phyloP scores from a whole-genome alignment of 2,113 vertebrate genomes.

The Actenoides lindsayi region DNA sequence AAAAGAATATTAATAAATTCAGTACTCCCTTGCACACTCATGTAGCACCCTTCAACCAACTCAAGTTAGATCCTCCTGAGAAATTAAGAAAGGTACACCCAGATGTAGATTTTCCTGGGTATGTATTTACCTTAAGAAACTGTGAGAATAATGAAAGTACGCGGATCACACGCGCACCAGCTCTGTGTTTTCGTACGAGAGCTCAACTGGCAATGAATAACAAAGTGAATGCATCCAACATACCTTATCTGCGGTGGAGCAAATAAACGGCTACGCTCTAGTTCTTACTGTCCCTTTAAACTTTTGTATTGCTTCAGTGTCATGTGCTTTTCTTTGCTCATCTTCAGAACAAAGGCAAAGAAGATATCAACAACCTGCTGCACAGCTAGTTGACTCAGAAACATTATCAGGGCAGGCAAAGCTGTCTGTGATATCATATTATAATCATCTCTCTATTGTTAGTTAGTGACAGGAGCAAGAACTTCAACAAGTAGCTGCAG shows the following conservation, averaged over 20 bases:
- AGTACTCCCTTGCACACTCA: background rate
- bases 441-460: background rate
- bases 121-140: background rate
- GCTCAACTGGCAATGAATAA: background rate
- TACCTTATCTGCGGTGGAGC: background rate
- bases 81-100: background rate
- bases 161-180: background rate
- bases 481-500: background rate
- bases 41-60: background rate
- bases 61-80: background rate
- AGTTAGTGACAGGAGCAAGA: background rate
- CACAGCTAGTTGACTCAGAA: background rate
- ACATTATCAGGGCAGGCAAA: background rate
- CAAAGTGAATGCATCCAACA: background rate
- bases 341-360: background rate
- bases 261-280: background rate
- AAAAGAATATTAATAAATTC: slow-evolving; percentile 31
- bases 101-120: background rate
- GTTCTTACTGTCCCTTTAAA: background rate
- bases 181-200: background rate
- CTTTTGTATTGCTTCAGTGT: background rate
- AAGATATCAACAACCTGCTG: background rate
- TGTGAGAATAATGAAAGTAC: background rate
- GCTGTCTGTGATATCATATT: background rate
- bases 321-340: background rate